phyloP scores from a whole-genome alignment of 2,797 vertebrate species.

The Percopsis omiscomaycus region DNA sequence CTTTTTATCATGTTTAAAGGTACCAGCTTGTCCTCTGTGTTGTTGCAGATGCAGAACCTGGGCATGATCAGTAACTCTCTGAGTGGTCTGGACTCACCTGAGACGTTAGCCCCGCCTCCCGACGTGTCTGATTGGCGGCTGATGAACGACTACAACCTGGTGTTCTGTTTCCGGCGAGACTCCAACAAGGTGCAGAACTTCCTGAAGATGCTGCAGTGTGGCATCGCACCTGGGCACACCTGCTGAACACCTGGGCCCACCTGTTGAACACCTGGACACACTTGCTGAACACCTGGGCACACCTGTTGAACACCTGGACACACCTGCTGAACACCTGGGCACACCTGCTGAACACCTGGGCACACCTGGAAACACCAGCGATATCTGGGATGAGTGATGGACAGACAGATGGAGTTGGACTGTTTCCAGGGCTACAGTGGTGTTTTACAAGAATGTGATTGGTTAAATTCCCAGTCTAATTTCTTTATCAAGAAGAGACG shows the following conservation, averaged over 20 bases:
- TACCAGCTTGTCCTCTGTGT: background rate
- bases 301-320: constrained; percentile 72
- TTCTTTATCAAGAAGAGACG: too few relatives aligned
- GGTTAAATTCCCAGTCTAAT: too few relatives aligned
- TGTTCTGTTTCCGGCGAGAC: constrained; percentile 85
- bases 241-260: constrained; percentile 28
- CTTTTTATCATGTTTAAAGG: too few relatives aligned
- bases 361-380: too few relatives aligned
- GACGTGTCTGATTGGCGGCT: constrained; percentile 64
- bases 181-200: constrained; percentile 87
- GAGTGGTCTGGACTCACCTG: constrained; percentile 64
- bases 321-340: constrained; percentile 77
- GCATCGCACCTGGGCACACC: constrained; percentile 76
- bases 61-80: constrained; percentile 80
- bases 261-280: too few relatives aligned
- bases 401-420: too few relatives aligned
- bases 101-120: constrained; percentile 51
- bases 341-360: constrained; percentile 52
- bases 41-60: constrained; percentile 79
- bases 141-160: constrained; percentile 82
- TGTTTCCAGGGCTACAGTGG: too few relatives aligned
- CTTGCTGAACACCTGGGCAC: too few relatives aligned
- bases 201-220: constrained; percentile 85
- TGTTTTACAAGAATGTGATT: too few relatives aligned
- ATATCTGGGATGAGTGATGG: too few relatives aligned